A percentile compares a stretch with the other conserved stretches of the same genome.
These are phyloP conservation scores for Polydesmus complanatus DNA, from an alignment of 2,888 invertebrate species.

Conservation along the genomic window DNA sequence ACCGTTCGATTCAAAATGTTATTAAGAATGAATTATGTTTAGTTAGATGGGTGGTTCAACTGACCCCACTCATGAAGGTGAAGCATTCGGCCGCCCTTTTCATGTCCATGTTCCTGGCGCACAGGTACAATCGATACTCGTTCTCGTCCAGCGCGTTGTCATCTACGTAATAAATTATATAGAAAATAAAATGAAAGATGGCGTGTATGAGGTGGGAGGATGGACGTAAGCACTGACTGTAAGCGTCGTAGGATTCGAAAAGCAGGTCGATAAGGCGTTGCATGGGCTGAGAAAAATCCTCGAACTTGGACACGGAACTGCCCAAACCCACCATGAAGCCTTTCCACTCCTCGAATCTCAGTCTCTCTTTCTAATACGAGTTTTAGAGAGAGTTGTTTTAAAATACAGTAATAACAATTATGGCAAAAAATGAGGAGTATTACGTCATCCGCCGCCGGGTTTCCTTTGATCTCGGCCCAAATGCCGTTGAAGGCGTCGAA, in stretches of 20 bases:
- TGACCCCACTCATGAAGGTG: constrained; percentile 16
- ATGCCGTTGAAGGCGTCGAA: constrained; percentile 13
- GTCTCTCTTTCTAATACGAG: constrained; percentile 7
- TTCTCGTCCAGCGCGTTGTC: constrained; percentile 18
- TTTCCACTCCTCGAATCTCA: constrained; percentile 11
- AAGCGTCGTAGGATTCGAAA: constrained; percentile 17
- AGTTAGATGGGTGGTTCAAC: not conserved
- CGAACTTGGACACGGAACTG: constrained; percentile 4
- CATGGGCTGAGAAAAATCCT: constrained; percentile 8
- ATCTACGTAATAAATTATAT: constrained; percentile 11
- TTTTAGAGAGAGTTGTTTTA: too few relatives aligned
- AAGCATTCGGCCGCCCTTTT: constrained; percentile 18
- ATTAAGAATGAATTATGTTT: not conserved
- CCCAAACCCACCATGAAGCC: constrained; percentile 2
- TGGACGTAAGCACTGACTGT: constrained; percentile 3
- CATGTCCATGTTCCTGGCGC: constrained; percentile 19
- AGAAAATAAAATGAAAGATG: too few relatives aligned
- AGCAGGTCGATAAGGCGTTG: constrained; percentile 16
- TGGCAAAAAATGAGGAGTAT: too few relatives aligned
- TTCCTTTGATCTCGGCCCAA: constrained; percentile 14
- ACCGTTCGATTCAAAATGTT: not conserved
- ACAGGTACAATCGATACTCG: constrained; percentile 18
- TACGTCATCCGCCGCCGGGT: not conserved
- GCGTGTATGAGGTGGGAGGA: not conserved
- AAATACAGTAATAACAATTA: too few relatives aligned